Evolutionary conservation across 1,140 invertebrate species (phyloP), one percentile per base, ranked within the genome.

Genomic region (Drosophila novamexicana): DNA sequence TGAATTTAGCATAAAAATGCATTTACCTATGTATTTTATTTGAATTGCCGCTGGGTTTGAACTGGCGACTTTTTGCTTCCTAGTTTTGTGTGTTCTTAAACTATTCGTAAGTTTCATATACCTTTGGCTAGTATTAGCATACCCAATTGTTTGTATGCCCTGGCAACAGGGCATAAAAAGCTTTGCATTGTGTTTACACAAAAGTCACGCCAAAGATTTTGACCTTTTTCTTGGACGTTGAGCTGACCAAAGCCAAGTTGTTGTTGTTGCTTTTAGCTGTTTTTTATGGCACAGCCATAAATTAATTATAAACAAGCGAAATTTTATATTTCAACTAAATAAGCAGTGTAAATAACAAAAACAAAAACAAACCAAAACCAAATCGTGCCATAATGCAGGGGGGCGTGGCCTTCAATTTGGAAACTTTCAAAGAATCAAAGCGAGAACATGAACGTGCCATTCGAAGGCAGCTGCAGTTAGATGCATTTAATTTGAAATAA

Each of bases 221-320:
- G 75, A 74, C 75, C 75, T 67, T 75, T 63, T 72, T 58, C 54
- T 63, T 57, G 59, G 52, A 59, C 58, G 39, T 57, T 75, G 72
- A 69, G 66, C 72, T 63, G 42, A 50, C 22, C 36, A 57, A 63
- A 53, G 44, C 12, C 3, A 22, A 22, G 10, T 37, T 71, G 42
- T 58, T 52, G 29, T 62, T 73, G n/a, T 50, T 61, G 16, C 42
- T 61, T 36, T 47, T 36, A 53, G 58, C 52, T 71, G 59, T 40
- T 75, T 36, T 64, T 75, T 39, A 14, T 63, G 49, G 64, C 56
- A 47, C 39, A 34, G 54, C 53, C 44, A 18, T 54, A 54, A 79
- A 85, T 82, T 77, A 77, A 85, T 81, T 79, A 79, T 71, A 81
- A 86, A 81, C 82, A 86, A 79, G 73, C 75, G 68, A 57, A 65